Evolutionary conservation across 2,888 invertebrate genomes (phyloP).

Genomic region (Ectemnius cavifrons): DNA sequence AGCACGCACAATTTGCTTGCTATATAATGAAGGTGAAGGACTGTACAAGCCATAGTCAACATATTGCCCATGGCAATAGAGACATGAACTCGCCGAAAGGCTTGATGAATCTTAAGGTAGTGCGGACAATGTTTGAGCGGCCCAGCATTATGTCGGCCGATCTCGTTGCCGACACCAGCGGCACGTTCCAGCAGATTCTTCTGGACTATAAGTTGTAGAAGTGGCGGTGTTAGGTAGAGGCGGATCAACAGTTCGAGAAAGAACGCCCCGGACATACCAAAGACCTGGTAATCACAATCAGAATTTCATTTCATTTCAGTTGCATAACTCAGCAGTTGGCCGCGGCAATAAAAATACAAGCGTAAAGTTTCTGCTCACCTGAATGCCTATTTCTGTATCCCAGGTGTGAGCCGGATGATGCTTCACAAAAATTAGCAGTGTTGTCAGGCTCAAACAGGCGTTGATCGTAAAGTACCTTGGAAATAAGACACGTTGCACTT

Average conservation of each 20-base stretch:
- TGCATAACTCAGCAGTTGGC: background rate
- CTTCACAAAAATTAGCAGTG: constrained; percentile 85
- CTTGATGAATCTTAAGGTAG: constrained; percentile 86
- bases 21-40: constrained; percentile 84
- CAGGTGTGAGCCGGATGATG: constrained; percentile 80
- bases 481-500: constrained; percentile 91
- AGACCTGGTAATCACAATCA: constrained; percentile 79
- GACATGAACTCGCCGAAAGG: constrained; percentile 88
- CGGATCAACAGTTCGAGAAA: constrained; percentile 87
- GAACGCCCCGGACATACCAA: constrained; percentile 83
- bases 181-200: constrained; percentile 88
- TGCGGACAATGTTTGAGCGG: constrained; percentile 87
- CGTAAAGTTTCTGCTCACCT: constrained; percentile 73
- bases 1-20: constrained; percentile 79
- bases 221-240: constrained; percentile 87
- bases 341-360: background rate
- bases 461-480: constrained; percentile 92
- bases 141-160: constrained; percentile 86
- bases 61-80: constrained; percentile 90
- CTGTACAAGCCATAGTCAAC: constrained; percentile 83
- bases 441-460: constrained; percentile 85
- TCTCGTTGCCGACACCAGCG: constrained; percentile 88
- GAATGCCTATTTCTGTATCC: constrained; percentile 79
- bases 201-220: constrained; percentile 85
- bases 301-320: background rate